A percentile compares a stretch with the other conserved stretches of the same genome.
Conservation (phyloP, 2,113 vertebrate genomes). For the Stigmatopora nigra region DNA sequence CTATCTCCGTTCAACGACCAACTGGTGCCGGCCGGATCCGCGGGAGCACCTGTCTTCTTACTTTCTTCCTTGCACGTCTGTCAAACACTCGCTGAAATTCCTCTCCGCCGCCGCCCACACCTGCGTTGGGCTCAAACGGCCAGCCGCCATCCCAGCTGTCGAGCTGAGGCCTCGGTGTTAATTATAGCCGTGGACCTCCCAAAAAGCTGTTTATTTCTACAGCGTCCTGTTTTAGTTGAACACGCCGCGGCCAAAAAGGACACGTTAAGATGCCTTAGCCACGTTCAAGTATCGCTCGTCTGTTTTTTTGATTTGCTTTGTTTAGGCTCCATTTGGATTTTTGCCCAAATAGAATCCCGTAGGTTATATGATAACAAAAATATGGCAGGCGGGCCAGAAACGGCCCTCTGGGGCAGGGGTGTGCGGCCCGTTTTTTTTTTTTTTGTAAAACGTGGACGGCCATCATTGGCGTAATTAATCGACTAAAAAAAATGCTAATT, state of each 20-base stretch:
- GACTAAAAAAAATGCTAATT: too few species aligned
- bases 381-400: too few species aligned
- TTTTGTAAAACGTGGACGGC: too few species aligned
- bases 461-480: too few species aligned
- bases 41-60: slow-evolving; percentile 61
- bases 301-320: too few species aligned
- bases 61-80: slow-evolving; percentile 56
- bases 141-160: slow-evolving; percentile 59
- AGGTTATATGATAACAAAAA: too few species aligned
- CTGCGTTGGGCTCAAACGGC: slow-evolving; percentile 44
- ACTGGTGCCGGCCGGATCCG: slow-evolving; percentile 44
- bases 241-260: slow-evolving; percentile 11
- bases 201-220: slow-evolving; percentile 42
- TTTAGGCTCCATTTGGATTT: too few species aligned
- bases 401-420: too few species aligned
- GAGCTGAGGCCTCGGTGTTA: slow-evolving; percentile 47
- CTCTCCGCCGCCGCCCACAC: slow-evolving; percentile 48
- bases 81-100: slow-evolving; percentile 54
- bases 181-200: slow-evolving; percentile 60
- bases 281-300: background rate
- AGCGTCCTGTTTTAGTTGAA: slow-evolving; percentile 21
- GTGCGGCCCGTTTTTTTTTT: too few species aligned
- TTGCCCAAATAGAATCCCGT: too few species aligned
- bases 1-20: slow-evolving; percentile 37
- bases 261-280: background rate